Evolutionary conservation across 1,140 invertebrate genomes (phyloP).

Genomic region (Anthonomus grandis): DNA sequence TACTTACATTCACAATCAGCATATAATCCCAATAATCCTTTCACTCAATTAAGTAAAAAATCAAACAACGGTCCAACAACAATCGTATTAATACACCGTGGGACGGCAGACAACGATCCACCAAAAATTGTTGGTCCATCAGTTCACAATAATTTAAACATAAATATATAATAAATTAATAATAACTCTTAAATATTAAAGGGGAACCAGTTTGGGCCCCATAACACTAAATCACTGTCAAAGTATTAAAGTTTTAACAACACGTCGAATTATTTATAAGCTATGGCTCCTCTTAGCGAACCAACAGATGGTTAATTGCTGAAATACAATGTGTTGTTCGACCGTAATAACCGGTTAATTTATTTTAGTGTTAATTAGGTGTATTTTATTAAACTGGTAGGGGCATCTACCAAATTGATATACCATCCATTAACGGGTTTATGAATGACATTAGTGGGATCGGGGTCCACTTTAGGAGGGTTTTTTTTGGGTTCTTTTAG

Average conservation of each 20-base stretch:
- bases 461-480: no score
- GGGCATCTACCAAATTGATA: conserved; percentile 13
- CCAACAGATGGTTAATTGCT: conserved; percentile 42
- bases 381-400: conserved; percentile 33
- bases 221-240: conserved; percentile 45
- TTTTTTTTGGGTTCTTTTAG: no score
- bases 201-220: conserved; percentile 38
- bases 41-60: no score
- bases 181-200: conserved; percentile 46
- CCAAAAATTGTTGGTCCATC: conserved; percentile 19
- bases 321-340: conserved; percentile 44
- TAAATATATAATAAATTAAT: conserved; percentile 41
- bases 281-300: conserved; percentile 32
- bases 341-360: conserved; percentile 43
- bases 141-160: conserved; percentile 19
- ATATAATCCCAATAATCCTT: no score
- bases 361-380: conserved; percentile 42
- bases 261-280: conserved; percentile 39
- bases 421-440: conserved; percentile 3
- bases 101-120: neutral
- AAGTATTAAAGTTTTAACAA: conserved; percentile 41
- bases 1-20: no score
- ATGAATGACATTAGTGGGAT: conserved; percentile 13
- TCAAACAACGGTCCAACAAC: no score
- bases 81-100: conserved; percentile 8